These are phyloP conservation scores for Ophonus ardosiacus DNA, from an alignment of 2,888 invertebrate genomes.

Conservation along the genomic window DNA sequence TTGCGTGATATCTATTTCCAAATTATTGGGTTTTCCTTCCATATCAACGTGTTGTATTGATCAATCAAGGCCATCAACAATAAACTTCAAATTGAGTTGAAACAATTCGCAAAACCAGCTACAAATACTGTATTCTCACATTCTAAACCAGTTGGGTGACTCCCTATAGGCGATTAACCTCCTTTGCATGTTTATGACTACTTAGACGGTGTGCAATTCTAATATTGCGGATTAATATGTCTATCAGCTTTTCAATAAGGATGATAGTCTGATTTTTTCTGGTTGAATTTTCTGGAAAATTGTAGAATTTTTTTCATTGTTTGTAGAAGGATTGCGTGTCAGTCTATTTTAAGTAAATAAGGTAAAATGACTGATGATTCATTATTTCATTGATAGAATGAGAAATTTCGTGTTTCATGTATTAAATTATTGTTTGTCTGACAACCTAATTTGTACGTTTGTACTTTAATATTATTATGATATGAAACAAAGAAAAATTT, in stretches of 20 bases:
- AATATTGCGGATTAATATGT: slow-evolving; percentile 18
- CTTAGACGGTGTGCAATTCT: background rate
- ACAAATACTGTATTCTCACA: background rate
- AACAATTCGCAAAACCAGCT: slow-evolving; percentile 38
- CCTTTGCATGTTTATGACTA: slow-evolving; percentile 32
- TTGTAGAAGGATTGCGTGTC: background rate
- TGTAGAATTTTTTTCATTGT: background rate
- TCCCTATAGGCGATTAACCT: slow-evolving; percentile 30
- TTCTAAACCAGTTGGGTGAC: background rate
- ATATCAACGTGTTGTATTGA: slow-evolving; percentile 3
- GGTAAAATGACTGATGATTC: slow-evolving; percentile 9
- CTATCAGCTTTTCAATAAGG: background rate
- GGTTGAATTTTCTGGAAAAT: background rate
- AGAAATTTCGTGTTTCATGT: slow-evolving; percentile 16
- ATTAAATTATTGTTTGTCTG: slow-evolving; percentile 12
- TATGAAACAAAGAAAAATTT: background rate
- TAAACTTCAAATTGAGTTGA: slow-evolving; percentile 2
- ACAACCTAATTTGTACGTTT: slow-evolving; percentile 1
- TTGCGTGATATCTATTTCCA: slow-evolving; percentile 3
- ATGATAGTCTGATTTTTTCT: background rate
- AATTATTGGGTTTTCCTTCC: background rate
- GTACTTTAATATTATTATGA: background rate
- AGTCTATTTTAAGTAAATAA: slow-evolving; percentile 9
- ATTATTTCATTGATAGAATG: slow-evolving; percentile 22
- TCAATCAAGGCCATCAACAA: slow-evolving; percentile 34